Base-by-base conservation (phyloP, 2,888 invertebrate genomes). In the Aspidiotus rigidus region DNA sequence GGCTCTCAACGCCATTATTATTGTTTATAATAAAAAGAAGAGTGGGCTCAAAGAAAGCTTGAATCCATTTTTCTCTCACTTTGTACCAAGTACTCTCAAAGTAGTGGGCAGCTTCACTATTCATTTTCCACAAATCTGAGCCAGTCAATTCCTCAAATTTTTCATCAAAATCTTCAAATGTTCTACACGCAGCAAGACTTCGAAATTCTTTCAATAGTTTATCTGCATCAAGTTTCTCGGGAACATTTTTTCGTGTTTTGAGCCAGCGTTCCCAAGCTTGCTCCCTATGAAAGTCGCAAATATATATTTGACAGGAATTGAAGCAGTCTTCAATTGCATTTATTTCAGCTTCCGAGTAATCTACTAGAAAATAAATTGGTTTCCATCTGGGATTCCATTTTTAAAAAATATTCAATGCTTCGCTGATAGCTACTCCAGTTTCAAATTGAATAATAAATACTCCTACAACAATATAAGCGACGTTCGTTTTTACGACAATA, bases 401-500 rank as follows among this genome's bases (percentile, higher is more conserved):
- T 56, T 56, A 8, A n/a, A 56, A 56, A 8, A n/a, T 49, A 7
- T 15, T 8, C 11, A 62, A 15, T 5, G 49, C 62, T 62, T 62
- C 62, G 15, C 49, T 7, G 16, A 62, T 62, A 15, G 49, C 5
- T 8, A 5, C 28, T 7, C 10, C 5, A 6, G 5, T 16, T 62
- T 62, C 62, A 5, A 8, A 49, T 49, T 62, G 62, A 7, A 62
- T 11, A 16, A 44, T 53, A 16, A 62, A 62, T 10, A 62, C 8
- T 8, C 62, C 62, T n/a, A 49, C 62, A 9, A 17, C 9, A 1
- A 44, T 17, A 49, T 64, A 64, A 28, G 5, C 39, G 6, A 28
- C 40, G 39, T 64, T 64, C 55, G 64, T 53, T 55, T 55, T 54
- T 1, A 64, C 64, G 13, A 64, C 40, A 11, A 64, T 2, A 15